These are phyloP conservation scores for Heliconius hortense DNA, from an alignment of 2,888 invertebrate genomes.

Conservation along the genomic window DNA sequence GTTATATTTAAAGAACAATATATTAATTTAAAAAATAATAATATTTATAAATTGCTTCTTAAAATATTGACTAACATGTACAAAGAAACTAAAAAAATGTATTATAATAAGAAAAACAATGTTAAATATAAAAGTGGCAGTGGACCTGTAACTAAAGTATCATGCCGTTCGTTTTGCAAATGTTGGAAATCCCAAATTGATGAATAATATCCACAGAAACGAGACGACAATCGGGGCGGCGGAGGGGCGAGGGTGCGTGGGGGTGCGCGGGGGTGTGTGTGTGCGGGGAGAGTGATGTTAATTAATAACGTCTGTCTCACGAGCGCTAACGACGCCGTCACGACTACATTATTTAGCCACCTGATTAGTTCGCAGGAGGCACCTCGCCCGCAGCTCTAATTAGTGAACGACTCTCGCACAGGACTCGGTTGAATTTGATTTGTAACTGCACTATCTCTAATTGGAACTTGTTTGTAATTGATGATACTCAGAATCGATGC, in stretches of 20 bases:
- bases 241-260: slow-evolving; percentile 34
- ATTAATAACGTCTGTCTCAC: slow-evolving; percentile 81
- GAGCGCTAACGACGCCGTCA: slow-evolving; percentile 78
- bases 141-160: not conserved
- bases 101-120: not conserved
- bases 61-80: no score
- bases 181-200: slow-evolving; percentile 40
- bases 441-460: slow-evolving; percentile 76
- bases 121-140: not conserved
- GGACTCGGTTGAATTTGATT: slow-evolving; percentile 72
- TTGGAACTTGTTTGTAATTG: slow-evolving; percentile 72
- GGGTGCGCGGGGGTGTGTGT: slow-evolving; percentile 40
- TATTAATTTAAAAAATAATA: not conserved
- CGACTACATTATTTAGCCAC: slow-evolving; percentile 80
- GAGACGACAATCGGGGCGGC: slow-evolving; percentile 28
- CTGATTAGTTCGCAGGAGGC: slow-evolving; percentile 76
- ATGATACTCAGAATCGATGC: slow-evolving; percentile 61
- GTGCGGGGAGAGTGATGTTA: slow-evolving; percentile 71
- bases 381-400: slow-evolving; percentile 74
- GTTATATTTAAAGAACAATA: not conserved
- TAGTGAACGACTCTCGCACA: slow-evolving; percentile 66
- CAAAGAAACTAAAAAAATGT: no score
- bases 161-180: not conserved
- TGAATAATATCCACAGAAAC: slow-evolving; percentile 42
- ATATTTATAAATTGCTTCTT: not conserved